Base-by-base conservation (phyloP, 2,797 vertebrate species). In the Crypturellus tataupa region DNA sequence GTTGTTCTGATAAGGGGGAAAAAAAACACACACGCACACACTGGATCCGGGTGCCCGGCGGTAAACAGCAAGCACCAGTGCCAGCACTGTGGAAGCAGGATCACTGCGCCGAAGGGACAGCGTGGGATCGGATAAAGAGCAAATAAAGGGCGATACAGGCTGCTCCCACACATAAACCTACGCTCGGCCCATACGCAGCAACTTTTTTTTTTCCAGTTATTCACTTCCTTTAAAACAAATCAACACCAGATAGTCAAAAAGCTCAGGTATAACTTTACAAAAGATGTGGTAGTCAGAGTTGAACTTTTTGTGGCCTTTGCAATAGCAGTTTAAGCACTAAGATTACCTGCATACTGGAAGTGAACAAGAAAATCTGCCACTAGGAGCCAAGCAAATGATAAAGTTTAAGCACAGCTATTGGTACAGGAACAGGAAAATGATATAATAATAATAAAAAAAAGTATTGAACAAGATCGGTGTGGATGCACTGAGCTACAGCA, bases 31-130 rank as follows among this genome's bases (percentile, higher is more conserved):
- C 18, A 42, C 23, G n/a, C 31, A 35, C 6, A 31, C 10, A 12
- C 3, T 8, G 10, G 51, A 58, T 0, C 0, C 0, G n/a, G 20
- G 56, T 42, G 49, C 63, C 62, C 29, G 53, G 60, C 4, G 17
- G 90, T 21, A 71, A 85, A 83, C 9, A 58, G 47, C 69, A 83
- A 25, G 56, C 82, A 93, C 25, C 47, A 40, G 4, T 2, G 1
- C 29, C 4, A 8, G 24, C 19, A 51, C 10, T 0, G 1, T 16
- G 33, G 20, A 75, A 55, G 31, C 10, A 75, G 29, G 1, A 31
- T 17, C 49, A 16, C n/a, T 10, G 8, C 71, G 65, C 1, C 4
- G 80, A 81, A 90, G 13, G 29, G 29, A 84, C 53, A 58, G 44
- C 1, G 4, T 62, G 58, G 29, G 46, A 91, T 67, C 6, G 1